Conservation (phyloP, 2,797 vertebrate genomes). For the Dipus sagitta region DNA sequence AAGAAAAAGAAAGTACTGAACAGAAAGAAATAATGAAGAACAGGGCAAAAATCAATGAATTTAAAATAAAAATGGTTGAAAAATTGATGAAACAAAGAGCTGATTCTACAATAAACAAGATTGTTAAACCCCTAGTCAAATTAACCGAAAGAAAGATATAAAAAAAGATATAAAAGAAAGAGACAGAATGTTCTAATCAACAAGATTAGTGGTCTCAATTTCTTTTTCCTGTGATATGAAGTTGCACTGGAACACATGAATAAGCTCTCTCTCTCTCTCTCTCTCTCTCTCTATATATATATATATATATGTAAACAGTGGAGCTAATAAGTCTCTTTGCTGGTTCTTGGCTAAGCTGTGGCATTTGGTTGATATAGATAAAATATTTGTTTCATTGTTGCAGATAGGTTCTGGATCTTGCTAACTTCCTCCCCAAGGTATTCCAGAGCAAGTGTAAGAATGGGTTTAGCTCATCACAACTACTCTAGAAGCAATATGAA, state of each 20-base stretch:
- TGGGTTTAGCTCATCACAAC: background rate
- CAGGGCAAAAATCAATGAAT: too few relatives aligned
- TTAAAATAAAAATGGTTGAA: too few relatives aligned
- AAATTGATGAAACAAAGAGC: too few relatives aligned
- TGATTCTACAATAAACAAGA: too few relatives aligned
- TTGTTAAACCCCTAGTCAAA: too few relatives aligned
- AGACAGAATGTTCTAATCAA: too few relatives aligned
- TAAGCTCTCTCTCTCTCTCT: too few relatives aligned
- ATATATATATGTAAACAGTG: background rate
- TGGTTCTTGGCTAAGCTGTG: slow-evolving; percentile 8
- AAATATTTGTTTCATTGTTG: background rate
- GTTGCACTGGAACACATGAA: background rate
- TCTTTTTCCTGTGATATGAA: slow-evolving; percentile 41
- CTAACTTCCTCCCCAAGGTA: background rate
- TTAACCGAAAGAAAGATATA: too few relatives aligned
- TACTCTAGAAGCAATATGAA: background rate
- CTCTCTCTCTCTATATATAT: too few relatives aligned
- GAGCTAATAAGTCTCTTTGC: background rate
- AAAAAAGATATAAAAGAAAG: too few relatives aligned
- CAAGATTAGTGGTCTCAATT: background rate
- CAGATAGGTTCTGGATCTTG: background rate
- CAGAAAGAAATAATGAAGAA: too few relatives aligned
- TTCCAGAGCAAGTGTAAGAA: background rate
- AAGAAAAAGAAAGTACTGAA: too few relatives aligned
- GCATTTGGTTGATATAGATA: background rate